Base-by-base conservation (phyloP, 2,888 invertebrate genomes). In the Ypsolopha sequella region DNA sequence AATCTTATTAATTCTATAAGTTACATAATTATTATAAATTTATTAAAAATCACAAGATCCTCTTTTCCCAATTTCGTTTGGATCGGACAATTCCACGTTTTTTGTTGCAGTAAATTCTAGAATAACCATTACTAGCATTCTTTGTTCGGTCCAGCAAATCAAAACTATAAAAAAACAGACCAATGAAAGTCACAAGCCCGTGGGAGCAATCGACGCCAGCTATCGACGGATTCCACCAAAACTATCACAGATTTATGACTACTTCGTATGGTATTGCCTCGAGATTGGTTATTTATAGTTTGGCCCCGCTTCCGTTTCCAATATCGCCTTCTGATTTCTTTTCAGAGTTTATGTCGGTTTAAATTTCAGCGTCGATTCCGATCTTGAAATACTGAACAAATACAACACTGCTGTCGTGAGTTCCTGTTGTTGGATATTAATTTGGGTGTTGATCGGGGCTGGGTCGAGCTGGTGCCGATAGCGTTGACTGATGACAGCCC, bases 401-500 rank as follows among this genome's bases (percentile, higher is more conserved):
- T 24, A 24, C 24, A 3, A 24, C 24, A 24, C 24, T 2, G 24
- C n/a, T n/a, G n/a, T n/a, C n/a, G n/a, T n/a, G n/a, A n/a, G n/a
- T n/a, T 24, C 2, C 24, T 24, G 24, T 24, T 24, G 24, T 14
- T 36, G 35, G 57, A 68, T 74, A 80, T 78, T 77, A 78, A 78
- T 79, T 73, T 75, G 64, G 73, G 73, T 76, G 70, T 70, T 72
- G 68, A 69, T 68, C 72, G 69, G 24, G 41, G 11, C 43, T 66
- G 70, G 66, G 67, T 64, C 64, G 62, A 60, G 64, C 60, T 60
- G 64, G 63, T 64, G 61, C 63, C 76, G 80, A 80, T 82, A 81
- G 69, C 79, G 55, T 70, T 80, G 84, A 82, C 70, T 69, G 82
- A 82, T 82, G 73, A 79, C 68, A 66, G 66, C 66, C 63, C 62